Conservation (phyloP, 2,888 invertebrate genomes). For the Hydroisotoma schaefferi region DNA sequence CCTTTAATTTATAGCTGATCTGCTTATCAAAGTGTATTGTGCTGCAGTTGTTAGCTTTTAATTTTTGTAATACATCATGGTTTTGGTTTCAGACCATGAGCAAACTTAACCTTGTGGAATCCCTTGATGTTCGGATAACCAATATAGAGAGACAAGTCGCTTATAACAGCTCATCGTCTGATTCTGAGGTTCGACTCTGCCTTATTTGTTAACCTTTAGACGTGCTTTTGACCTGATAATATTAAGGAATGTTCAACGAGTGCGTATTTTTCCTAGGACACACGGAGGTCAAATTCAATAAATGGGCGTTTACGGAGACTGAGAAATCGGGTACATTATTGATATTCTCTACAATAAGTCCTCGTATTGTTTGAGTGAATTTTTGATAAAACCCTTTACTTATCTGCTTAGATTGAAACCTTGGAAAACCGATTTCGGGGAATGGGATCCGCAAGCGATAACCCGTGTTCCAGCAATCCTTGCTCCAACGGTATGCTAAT, state of each 20-base stretch:
- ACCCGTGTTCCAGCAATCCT: conserved; percentile 52
- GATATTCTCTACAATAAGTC: background rate
- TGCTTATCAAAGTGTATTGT: too few species aligned
- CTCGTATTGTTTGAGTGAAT: background rate
- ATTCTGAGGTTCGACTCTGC: conserved; percentile 5
- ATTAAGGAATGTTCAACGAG: too few species aligned
- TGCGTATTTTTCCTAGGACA: background rate
- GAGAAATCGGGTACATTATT: conserved; percentile 21
- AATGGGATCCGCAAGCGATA: conserved; percentile 47
- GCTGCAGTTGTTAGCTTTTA: too few species aligned
- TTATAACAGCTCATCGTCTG: conserved; percentile 2
- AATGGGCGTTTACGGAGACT: conserved; percentile 23
- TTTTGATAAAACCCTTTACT: too few species aligned
- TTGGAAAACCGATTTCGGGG: conserved; percentile 34
- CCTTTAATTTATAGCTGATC: too few species aligned
- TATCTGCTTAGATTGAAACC: conserved; percentile 31
- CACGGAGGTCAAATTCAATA: background rate
- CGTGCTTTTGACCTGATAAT: background rate
- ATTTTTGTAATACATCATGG: background rate
- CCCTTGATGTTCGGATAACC: conserved; percentile 36
- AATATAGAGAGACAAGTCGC: conserved; percentile 33
- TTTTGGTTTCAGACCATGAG: conserved; percentile 31
- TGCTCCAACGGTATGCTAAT: conserved; percentile 52
- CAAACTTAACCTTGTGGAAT: conserved; percentile 33
- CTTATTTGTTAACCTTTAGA: background rate